A percentile compares a stretch with the other conserved stretches of the same genome.
phyloP scores from a whole-genome alignment of 2,888 invertebrate species.

The Nematopogon swammerdamellus region DNA sequence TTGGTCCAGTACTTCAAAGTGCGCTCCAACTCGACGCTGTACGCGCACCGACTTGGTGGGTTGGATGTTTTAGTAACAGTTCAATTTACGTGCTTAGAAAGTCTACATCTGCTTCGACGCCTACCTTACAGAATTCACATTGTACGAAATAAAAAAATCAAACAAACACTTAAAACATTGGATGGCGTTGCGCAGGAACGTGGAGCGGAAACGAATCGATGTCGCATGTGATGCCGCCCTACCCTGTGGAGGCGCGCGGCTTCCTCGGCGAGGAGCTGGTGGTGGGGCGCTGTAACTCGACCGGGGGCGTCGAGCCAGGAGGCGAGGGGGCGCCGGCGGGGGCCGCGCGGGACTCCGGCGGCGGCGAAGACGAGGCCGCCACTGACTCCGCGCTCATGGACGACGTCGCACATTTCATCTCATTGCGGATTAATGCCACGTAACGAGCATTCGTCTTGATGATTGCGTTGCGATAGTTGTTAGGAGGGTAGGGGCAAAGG shows the following conservation, averaged over 20 bases:
- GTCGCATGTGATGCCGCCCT: conserved; percentile 27
- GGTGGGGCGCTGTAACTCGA: conserved; percentile 47
- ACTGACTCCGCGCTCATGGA: conserved; percentile 43
- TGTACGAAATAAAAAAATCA: no score
- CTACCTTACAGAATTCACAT: no score
- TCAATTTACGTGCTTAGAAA: no score
- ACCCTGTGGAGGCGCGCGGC: conserved; percentile 36
- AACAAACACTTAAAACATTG: no score
- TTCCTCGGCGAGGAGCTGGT: conserved; percentile 35
- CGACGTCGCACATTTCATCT: conserved; percentile 43
- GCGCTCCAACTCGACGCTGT: conserved; percentile 35
- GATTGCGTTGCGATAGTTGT: no score
- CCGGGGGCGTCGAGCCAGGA: conserved; percentile 27
- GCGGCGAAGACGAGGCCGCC: conserved; percentile 37
- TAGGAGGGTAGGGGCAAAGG: no score
- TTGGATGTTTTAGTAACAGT: neutral
- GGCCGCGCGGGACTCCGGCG: conserved; percentile 15
- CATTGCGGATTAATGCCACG: conserved; percentile 40
- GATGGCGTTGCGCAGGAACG: conserved; percentile 19
- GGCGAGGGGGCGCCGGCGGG: conserved; percentile 36
- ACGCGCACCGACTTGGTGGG: conserved; percentile 34
- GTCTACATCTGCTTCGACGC: no score
- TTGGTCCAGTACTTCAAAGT: conserved; percentile 43
- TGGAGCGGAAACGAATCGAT: conserved; percentile 31
- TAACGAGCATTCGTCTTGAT: conserved; percentile 15